Conservation (phyloP, 2,888 invertebrate genomes). For the Corythucha ciliata region DNA sequence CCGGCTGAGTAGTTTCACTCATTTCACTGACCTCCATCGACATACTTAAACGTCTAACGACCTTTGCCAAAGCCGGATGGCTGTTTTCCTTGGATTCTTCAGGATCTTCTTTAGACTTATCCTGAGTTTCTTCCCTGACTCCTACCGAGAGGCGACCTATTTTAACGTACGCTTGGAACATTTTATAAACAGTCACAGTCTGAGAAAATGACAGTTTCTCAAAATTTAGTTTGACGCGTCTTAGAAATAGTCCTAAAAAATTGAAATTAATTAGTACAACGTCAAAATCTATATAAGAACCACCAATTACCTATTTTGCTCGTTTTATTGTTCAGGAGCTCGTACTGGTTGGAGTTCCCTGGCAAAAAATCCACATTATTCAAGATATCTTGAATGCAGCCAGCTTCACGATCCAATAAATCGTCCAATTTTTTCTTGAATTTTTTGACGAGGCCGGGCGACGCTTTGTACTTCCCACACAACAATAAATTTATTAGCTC, state of each 20-base stretch:
- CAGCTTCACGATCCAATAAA: slow-evolving; percentile 50
- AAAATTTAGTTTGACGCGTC: slow-evolving; percentile 69
- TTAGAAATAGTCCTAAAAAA: slow-evolving; percentile 61
- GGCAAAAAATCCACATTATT: slow-evolving; percentile 58
- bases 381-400: slow-evolving; percentile 51
- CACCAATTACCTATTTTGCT: slow-evolving; percentile 54
- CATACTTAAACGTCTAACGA: too few species aligned
- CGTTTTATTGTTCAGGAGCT: slow-evolving; percentile 52
- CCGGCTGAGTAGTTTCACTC: slow-evolving; percentile 54
- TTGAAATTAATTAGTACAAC: slow-evolving; percentile 33
- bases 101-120: slow-evolving; percentile 15
- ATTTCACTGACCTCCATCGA: slow-evolving; percentile 19
- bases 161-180: slow-evolving; percentile 46
- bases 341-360: slow-evolving; percentile 52
- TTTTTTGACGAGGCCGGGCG: slow-evolving; percentile 49
- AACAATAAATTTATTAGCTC: slow-evolving; percentile 57
- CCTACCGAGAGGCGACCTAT: neutral
- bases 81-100: slow-evolving; percentile 21
- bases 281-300: slow-evolving; percentile 9
- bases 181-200: slow-evolving; percentile 62
- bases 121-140: slow-evolving; percentile 5
- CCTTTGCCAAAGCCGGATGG: too few species aligned
- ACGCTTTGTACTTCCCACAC: slow-evolving; percentile 50
- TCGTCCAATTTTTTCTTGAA: slow-evolving; percentile 52
- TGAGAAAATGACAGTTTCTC: slow-evolving; percentile 78